phyloP scores from a whole-genome alignment of 2,888 invertebrate species.

The Caenorhabditis afra region DNA sequence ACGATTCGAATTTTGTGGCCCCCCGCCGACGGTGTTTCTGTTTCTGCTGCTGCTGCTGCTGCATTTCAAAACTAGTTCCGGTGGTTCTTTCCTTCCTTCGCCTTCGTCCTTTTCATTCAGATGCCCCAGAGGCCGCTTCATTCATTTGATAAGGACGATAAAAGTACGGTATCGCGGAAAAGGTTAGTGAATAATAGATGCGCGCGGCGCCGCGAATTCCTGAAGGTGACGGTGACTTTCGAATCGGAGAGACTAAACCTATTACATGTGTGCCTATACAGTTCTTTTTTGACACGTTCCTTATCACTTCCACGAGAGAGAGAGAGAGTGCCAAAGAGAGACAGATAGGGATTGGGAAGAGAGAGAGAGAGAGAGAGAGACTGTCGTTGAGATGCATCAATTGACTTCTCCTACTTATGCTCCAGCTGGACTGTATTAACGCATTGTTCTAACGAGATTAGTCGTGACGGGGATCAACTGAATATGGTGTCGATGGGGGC shows the following conservation, averaged over 20 bases:
- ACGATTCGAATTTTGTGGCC: slow-evolving; percentile 4
- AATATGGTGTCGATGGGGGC: slow-evolving; percentile 41
- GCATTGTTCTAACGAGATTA: slow-evolving; percentile 45
- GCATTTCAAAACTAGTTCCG: slow-evolving; percentile 39
- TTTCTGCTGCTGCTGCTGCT: not conserved
- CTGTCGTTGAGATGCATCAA: not conserved
- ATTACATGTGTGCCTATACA: not conserved
- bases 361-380: not conserved
- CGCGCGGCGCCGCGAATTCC: not conserved
- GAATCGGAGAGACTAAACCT: slow-evolving; percentile 9
- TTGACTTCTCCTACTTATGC: slow-evolving; percentile 22
- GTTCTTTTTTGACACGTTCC: slow-evolving; percentile 33
- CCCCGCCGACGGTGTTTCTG: too few relatives aligned
- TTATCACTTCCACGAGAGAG: slow-evolving; percentile 19
- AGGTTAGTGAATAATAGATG: slow-evolving; percentile 15
- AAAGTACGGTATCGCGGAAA: slow-evolving; percentile 27
- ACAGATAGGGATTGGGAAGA: not conserved
- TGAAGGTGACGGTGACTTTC: not conserved
- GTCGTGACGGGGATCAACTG: too few relatives aligned
- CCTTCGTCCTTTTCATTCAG: not conserved
- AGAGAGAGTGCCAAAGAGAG: slow-evolving; percentile 2
- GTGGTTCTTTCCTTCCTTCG: slow-evolving; percentile 1
- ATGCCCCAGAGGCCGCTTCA: not conserved
- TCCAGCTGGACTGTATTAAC: slow-evolving; percentile 50
- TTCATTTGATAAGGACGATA: slow-evolving; percentile 34